Base-by-base conservation (phyloP, 2,113 vertebrate species). In the Percina caprodes region DNA sequence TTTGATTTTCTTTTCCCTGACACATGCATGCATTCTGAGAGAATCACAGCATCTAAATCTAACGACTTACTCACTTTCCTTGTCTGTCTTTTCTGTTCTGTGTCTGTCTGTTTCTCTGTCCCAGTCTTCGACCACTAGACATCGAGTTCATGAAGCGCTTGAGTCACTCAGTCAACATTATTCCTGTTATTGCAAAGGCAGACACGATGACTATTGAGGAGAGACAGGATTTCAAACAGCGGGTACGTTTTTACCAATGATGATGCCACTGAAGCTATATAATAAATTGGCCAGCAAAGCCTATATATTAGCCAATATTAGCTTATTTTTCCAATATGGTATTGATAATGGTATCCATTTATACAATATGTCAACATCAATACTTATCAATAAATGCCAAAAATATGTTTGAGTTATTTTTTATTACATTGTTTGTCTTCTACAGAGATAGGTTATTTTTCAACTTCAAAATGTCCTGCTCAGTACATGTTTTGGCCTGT, bases 121-220 rank as follows among this genome's bases (percentile, higher is more conserved):
- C 48, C 91, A 99, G 98, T 86, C 94, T 99, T 83, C 95, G 98
- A 65, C 97, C 97, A 81, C 94, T 99, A 12, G 98, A 99, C 77
- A 72, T 97, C 18, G 98, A 98, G 92, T 99, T 99, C 88, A 99
- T 99, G 98, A 99, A 97, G 83, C 96, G 97, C 82, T 91, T 99
- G 94, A 98, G 97, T 94, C 97, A 98, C 84, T 96, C 97, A 2
- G 97, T 99, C 86, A 99, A 99, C 94, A 97, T 99, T 89, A 97
- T 99, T 80, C 98, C 98, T 0, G 89, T 99, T 82, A 99, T 99
- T 3, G 98, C 98, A 75, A 99, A 99, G 89, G 95, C 98, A 2
- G 98, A 99, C 92, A 98, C 98, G 45, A 96, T 99, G 96, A 99
- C 98, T 60, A 92, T 94, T 71, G 98, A 99, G 82, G 98, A 99